phyloP scores from a whole-genome alignment of 2,113 vertebrate species.

The Nothobranchius furzeri region DNA sequence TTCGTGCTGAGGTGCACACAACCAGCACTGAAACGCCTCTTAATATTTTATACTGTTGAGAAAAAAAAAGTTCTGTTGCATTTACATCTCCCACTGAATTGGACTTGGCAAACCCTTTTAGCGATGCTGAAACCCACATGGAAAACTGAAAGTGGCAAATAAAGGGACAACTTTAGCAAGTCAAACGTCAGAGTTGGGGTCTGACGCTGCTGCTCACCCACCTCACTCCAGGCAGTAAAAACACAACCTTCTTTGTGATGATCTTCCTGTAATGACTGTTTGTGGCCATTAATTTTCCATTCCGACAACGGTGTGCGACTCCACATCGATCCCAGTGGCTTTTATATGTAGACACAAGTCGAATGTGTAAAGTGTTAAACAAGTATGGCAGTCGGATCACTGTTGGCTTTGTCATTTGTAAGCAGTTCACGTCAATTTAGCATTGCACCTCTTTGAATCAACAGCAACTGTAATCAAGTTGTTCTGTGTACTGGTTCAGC shows the following conservation, averaged over 20 bases:
- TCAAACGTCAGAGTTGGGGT: constrained; percentile 8
- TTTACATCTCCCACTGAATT: constrained; percentile 33
- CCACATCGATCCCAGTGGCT: constrained; percentile 46
- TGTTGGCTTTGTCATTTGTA: constrained; percentile 25
- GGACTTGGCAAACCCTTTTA: constrained; percentile 35
- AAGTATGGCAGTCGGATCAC: constrained; percentile 9
- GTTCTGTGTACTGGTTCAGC: constrained; percentile 41
- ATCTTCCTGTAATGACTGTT: constrained; percentile 55
- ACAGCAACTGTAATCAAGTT: constrained; percentile 53
- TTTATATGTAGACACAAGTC: constrained; percentile 53
- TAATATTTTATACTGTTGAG: constrained; percentile 50
- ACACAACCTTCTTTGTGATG: constrained; percentile 5
- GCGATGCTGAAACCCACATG: constrained; percentile 21
- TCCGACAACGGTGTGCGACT: constrained; percentile 28
- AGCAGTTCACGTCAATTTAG: constrained; percentile 30
- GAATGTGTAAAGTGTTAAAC: constrained; percentile 35
- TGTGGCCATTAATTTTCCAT: constrained; percentile 61
- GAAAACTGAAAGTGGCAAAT: constrained; percentile 33
- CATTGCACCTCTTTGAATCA: constrained; percentile 44
- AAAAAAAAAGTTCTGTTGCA: constrained; percentile 21
- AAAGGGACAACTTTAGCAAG: constrained; percentile 35
- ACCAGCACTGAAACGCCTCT: constrained; percentile 39
- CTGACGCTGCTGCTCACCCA: constrained; percentile 27
- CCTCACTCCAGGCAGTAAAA: constrained; percentile 35
- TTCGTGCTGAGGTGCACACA: constrained; percentile 48